phyloP scores from a whole-genome alignment of 2,888 invertebrate species.

The Xestia ashworthii region DNA sequence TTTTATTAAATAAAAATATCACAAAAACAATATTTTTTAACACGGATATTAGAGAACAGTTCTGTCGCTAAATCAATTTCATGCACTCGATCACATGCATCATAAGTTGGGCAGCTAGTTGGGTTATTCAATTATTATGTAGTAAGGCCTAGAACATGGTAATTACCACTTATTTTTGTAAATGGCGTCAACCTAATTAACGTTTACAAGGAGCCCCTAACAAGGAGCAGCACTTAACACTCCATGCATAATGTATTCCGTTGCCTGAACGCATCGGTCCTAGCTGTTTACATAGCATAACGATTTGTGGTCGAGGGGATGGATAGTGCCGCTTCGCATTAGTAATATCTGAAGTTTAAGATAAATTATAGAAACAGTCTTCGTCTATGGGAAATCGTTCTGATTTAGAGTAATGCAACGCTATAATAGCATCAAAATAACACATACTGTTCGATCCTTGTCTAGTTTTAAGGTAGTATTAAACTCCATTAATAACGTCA shows the following conservation, averaged over 20 bases:
- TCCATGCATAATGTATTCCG: slow-evolving; percentile 62
- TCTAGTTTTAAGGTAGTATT: too few species aligned
- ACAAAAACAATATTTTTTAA: background rate
- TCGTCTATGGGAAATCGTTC: background rate
- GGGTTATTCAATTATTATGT: background rate
- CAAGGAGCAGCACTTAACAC: slow-evolving; percentile 50
- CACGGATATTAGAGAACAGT: background rate
- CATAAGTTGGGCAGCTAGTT: background rate
- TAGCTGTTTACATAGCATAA: slow-evolving; percentile 47
- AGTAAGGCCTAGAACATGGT: background rate
- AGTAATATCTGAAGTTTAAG: background rate
- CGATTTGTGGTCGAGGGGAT: background rate
- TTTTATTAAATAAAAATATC: background rate
- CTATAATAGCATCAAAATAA: background rate
- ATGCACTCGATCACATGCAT: background rate
- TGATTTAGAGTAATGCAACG: background rate
- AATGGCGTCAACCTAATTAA: slow-evolving; percentile 22
- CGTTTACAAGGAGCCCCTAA: slow-evolving; percentile 13
- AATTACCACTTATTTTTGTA: slow-evolving; percentile 11
- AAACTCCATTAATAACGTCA: too few species aligned
- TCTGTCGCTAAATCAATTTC: background rate
- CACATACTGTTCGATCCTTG: too few species aligned
- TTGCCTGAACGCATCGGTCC: slow-evolving; percentile 43
- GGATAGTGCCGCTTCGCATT: background rate
- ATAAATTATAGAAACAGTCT: background rate